Conservation (phyloP, 2,888 invertebrate species). For the Eristalis arbustorum region DNA sequence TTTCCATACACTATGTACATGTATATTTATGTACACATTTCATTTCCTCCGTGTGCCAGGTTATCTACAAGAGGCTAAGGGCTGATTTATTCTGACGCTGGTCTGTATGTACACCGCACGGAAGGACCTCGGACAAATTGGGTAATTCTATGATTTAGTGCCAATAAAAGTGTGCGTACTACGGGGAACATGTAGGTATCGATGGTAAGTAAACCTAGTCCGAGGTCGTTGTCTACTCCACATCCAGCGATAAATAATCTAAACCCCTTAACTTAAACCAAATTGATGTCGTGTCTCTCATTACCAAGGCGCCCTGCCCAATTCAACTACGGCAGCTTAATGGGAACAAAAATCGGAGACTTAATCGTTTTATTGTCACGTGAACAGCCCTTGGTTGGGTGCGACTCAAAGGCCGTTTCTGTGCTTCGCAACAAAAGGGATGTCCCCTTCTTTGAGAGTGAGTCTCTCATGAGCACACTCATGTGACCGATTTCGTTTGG, state of each 20-base stretch:
- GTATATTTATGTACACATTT: background rate
- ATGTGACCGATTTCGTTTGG: background rate
- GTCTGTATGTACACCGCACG: background rate
- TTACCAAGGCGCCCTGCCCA: background rate
- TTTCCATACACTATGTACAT: background rate
- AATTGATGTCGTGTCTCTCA: background rate
- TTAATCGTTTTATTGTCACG: conserved; percentile 1
- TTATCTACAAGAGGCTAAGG: conserved; percentile 13
- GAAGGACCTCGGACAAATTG: conserved; percentile 25
- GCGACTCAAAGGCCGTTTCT: background rate
- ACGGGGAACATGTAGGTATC: background rate
- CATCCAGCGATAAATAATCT: background rate
- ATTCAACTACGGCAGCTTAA: background rate
- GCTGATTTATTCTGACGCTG: no score
- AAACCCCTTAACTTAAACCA: conserved; percentile 3
- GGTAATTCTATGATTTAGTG: conserved; percentile 42
- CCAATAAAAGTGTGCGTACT: conserved; percentile 6
- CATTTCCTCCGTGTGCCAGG: conserved; percentile 30
- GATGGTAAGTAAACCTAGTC: background rate
- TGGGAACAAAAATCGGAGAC: background rate
- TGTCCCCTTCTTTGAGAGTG: background rate
- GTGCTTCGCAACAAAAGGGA: background rate
- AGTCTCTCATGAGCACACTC: background rate
- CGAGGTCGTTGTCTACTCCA: background rate
- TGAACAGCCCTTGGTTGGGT: background rate